These are phyloP conservation scores for Sisyra terminalis DNA, from an alignment of 2,888 invertebrate species.

Conservation along the genomic window DNA sequence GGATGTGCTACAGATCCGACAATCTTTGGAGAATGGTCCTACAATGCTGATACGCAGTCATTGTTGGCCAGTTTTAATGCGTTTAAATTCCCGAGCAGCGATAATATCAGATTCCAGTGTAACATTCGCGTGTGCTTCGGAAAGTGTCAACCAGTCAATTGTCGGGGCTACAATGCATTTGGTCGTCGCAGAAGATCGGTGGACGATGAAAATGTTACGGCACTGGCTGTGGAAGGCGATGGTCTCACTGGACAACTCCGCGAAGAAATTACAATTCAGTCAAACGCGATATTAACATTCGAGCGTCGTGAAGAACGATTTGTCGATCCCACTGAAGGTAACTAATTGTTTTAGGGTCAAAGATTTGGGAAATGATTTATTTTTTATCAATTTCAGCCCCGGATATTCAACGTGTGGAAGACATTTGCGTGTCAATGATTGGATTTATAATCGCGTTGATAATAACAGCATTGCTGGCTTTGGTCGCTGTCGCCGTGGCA, in stretches of 20 bases:
- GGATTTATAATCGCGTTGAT: slow-evolving; percentile 84
- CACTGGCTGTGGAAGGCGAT: slow-evolving; percentile 37
- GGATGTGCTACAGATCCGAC: slow-evolving; percentile 86
- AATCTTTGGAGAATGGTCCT: slow-evolving; percentile 88
- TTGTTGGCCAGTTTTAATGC: slow-evolving; percentile 81
- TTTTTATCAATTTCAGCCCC: slow-evolving; percentile 27
- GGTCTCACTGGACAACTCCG: slow-evolving; percentile 62
- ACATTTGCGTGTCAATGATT: slow-evolving; percentile 87
- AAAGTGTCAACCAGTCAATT: slow-evolving; percentile 89
- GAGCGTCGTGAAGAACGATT: slow-evolving; percentile 70
- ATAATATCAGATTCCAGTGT: slow-evolving; percentile 88
- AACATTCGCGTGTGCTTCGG: slow-evolving; percentile 91
- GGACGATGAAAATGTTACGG: slow-evolving; percentile 35
- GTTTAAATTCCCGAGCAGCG: slow-evolving; percentile 89
- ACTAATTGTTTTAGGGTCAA: no score
- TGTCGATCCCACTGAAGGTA: slow-evolving; percentile 64
- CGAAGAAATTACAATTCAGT: slow-evolving; percentile 85
- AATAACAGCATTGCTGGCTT: slow-evolving; percentile 76
- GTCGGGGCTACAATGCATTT: slow-evolving; percentile 79
- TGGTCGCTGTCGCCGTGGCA: slow-evolving; percentile 86
- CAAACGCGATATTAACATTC: slow-evolving; percentile 79
- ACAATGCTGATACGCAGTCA: slow-evolving; percentile 70
- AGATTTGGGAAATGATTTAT: no score
- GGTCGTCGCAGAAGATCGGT: slow-evolving; percentile 61
- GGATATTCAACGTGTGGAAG: slow-evolving; percentile 43